Conservation (phyloP, 2,797 vertebrate genomes). For the Alfaro cultratus region DNA sequence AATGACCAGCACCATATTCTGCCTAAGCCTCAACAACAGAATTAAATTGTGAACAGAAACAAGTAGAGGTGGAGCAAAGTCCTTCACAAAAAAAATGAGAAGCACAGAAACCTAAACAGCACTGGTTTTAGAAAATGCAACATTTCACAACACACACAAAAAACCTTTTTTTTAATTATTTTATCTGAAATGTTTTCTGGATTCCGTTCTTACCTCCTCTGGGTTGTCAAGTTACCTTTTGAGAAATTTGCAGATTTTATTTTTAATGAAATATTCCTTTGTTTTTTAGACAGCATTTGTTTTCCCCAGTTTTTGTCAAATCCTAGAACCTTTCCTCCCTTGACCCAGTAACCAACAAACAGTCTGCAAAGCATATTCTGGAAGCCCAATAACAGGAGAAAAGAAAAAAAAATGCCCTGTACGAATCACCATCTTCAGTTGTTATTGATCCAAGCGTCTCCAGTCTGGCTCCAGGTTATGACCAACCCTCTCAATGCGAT, state of each 20-base stretch:
- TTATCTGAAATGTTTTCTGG: background rate
- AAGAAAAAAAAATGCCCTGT: background rate
- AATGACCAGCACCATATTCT: background rate
- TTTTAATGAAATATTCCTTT: background rate
- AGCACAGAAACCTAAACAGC: background rate
- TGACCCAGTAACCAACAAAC: background rate
- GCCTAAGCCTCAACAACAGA: conserved; percentile 1
- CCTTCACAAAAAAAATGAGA: background rate
- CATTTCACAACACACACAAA: background rate
- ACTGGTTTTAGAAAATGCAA: background rate
- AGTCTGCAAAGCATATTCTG: conserved; percentile 6
- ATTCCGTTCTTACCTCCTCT: background rate
- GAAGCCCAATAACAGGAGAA: background rate
- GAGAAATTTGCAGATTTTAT: background rate
- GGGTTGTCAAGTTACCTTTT: background rate
- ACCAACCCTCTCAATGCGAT: conserved; percentile 21
- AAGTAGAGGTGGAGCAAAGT: background rate
- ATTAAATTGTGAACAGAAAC: background rate
- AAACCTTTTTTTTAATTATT: background rate
- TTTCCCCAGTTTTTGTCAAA: background rate
- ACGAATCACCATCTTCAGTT: conserved; percentile 17
- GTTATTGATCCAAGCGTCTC: conserved; percentile 22
- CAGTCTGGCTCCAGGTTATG: conserved; percentile 20
- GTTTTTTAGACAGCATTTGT: background rate
- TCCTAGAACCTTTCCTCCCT: background rate